Conservation (phyloP, 2,888 invertebrate genomes). For the Lycocerus yunnanus region DNA sequence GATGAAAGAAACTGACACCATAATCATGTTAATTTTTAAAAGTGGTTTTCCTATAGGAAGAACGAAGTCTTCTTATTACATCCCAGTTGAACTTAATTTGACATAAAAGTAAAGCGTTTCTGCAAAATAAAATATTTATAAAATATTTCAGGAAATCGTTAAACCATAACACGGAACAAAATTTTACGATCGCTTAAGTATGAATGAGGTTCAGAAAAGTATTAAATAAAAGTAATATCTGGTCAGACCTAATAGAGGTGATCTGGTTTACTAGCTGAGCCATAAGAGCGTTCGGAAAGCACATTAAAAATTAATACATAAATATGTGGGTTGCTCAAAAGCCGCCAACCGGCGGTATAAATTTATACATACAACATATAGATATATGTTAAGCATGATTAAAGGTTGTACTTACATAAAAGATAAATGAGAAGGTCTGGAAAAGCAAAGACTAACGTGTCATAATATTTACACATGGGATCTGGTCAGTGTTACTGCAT, state of each 20-base stretch:
- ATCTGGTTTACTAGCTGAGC: background rate
- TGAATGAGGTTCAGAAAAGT: background rate
- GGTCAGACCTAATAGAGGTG: background rate
- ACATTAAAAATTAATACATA: background rate
- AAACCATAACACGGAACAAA: background rate
- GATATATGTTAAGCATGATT: constrained; percentile 12
- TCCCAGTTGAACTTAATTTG: background rate
- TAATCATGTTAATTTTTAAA: background rate
- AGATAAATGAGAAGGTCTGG: constrained; percentile 22
- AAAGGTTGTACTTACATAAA: constrained; percentile 21
- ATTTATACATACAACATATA: background rate
- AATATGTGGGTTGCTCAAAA: background rate
- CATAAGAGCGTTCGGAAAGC: background rate
- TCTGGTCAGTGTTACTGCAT: constrained; percentile 20
- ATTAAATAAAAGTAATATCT: background rate
- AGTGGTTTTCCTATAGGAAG: background rate
- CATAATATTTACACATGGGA: constrained; percentile 26
- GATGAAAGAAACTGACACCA: background rate
- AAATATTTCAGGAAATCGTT: background rate
- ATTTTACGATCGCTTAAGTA: background rate
- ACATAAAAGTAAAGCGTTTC: background rate
- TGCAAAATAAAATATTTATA: background rate
- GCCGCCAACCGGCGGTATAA: background rate
- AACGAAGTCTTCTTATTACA: background rate
- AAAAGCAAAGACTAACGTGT: constrained; percentile 19